These are phyloP conservation scores for Acomys russatus DNA, from an alignment of 2,797 vertebrate genomes.

Conservation along the genomic window DNA sequence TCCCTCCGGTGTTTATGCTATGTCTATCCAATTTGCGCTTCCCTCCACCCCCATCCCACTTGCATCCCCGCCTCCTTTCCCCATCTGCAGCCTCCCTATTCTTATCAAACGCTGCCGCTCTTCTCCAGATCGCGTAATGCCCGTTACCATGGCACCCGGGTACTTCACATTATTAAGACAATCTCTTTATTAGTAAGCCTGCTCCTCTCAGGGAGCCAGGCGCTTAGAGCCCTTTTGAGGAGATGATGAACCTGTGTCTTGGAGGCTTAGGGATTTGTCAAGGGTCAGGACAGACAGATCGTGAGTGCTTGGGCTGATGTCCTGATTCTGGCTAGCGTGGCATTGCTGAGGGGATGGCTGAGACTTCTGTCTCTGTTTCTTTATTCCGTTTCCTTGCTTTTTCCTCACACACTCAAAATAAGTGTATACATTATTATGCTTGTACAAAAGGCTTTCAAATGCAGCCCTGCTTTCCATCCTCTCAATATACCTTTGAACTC, in stretches of 20 bases:
- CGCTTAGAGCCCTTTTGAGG: slow-evolving; percentile 46
- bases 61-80: slow-evolving; percentile 12
- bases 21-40: background rate
- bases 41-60: background rate
- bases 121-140: slow-evolving; percentile 78
- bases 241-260: slow-evolving; percentile 58
- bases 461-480: background rate
- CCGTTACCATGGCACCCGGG: slow-evolving; percentile 83
- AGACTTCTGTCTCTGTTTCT: background rate
- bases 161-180: slow-evolving; percentile 74
- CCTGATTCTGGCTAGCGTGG: background rate
- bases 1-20: background rate
- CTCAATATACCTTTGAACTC: background rate
- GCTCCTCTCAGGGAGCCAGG: slow-evolving; percentile 65
- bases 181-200: slow-evolving; percentile 81
- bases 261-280: slow-evolving; percentile 15
- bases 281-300: background rate
- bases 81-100: slow-evolving; percentile 71
- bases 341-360: background rate
- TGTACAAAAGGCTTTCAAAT: slow-evolving; percentile 40
- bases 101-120: slow-evolving; percentile 70
- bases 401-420: background rate
- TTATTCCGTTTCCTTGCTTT: background rate
- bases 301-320: background rate
- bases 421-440: slow-evolving; percentile 37